These are phyloP conservation scores for Teleopsis dalmanni DNA, from an alignment of 1,140 invertebrate species.

Conservation along the genomic window DNA sequence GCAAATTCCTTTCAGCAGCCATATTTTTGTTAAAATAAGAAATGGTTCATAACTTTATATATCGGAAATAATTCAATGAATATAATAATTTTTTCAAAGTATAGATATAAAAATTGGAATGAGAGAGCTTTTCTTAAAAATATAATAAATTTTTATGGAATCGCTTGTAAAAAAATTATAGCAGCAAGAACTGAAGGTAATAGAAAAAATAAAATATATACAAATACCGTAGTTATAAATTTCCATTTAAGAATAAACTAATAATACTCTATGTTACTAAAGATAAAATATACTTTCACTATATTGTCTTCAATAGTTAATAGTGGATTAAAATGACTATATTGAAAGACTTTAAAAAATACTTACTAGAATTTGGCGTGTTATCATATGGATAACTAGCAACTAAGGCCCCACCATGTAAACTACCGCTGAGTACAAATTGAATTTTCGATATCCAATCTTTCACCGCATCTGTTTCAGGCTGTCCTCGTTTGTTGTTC, in stretches of 20 bases:
- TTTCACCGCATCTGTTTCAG: constrained; percentile 91
- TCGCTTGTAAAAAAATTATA: no score
- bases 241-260: no score
- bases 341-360: constrained; percentile 23
- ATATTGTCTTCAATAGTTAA: no score
- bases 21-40: constrained; percentile 39
- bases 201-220: no score
- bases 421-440: constrained; percentile 82
- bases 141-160: no score
- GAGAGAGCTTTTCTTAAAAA: not conserved
- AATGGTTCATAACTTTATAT: constrained; percentile 22
- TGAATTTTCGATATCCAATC: constrained; percentile 87
- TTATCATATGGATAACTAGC: constrained; percentile 91
- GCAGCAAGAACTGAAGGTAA: no score
- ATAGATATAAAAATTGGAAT: not conserved
- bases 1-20: constrained; percentile 64
- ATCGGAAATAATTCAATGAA: constrained; percentile 11
- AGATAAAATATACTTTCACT: no score
- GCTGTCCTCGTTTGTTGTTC: constrained; percentile 76
- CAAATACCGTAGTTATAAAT: no score
- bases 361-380: constrained; percentile 83
- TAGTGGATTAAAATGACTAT: no score
- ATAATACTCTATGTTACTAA: no score
- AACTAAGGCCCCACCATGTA: constrained; percentile 87
- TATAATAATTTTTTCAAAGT: not conserved